Conservation (phyloP, 1,140 invertebrate genomes). For the Procambarus virginalis region DNA sequence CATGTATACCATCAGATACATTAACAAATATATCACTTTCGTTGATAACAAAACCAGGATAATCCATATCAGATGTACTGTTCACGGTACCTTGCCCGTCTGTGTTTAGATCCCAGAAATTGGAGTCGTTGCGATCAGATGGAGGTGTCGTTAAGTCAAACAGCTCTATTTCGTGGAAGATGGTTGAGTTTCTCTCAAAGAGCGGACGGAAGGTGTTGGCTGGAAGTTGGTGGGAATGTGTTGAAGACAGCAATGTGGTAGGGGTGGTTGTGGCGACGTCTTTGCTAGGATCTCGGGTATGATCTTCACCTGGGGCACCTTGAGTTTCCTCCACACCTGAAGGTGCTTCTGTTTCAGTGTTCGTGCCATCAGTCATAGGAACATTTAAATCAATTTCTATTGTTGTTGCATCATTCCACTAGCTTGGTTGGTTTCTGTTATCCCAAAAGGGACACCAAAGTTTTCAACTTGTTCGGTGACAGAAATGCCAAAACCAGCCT, state of each 20-base stretch:
- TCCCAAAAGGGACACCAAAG: not conserved
- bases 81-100: not conserved
- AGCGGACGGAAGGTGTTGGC: not conserved
- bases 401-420: not conserved
- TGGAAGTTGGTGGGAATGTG: not conserved
- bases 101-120: not conserved
- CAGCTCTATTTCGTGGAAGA: not conserved
- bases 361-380: not conserved
- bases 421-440: not conserved
- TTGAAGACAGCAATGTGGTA: not conserved
- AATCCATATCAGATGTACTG: not conserved
- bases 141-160: slow-evolving; percentile 8
- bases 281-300: not conserved
- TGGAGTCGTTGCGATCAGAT: not conserved
- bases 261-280: not conserved
- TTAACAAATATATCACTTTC: not conserved
- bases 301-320: not conserved
- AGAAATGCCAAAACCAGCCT: not conserved
- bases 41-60: not conserved
- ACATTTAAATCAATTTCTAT: not conserved
- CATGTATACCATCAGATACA: not conserved
- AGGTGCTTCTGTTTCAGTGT: not conserved
- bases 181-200: slow-evolving; percentile 7
- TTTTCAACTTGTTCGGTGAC: not conserved
- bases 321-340: not conserved